Conservation (phyloP, 2,797 vertebrate genomes). For the Poeciliopsis infans region DNA sequence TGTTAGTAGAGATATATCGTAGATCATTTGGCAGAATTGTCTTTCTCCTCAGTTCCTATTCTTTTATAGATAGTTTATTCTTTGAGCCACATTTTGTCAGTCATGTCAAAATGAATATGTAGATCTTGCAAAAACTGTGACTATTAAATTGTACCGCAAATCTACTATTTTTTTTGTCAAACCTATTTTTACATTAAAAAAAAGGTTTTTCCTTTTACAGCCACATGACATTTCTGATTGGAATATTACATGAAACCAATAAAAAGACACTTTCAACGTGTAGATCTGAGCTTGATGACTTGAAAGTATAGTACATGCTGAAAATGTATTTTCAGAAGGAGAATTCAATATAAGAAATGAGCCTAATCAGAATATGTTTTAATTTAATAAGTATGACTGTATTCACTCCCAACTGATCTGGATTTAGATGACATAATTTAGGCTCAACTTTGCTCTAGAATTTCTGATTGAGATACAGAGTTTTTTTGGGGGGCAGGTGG, state of each 20-base stretch:
- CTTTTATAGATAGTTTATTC: background rate
- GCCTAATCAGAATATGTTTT: background rate
- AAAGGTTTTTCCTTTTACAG: background rate
- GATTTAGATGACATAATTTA: no score
- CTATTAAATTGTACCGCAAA: background rate
- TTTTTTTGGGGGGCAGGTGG: background rate
- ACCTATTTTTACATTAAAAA: background rate
- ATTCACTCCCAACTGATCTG: background rate
- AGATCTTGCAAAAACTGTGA: background rate
- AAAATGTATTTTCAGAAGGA: background rate
- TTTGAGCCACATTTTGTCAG: background rate
- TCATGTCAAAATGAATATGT: background rate
- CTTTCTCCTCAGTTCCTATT: background rate
- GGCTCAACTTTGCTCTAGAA: background rate
- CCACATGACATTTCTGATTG: background rate
- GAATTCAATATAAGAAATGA: background rate
- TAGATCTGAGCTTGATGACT: background rate
- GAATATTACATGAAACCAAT: background rate
- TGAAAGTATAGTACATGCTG: background rate
- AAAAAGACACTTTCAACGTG: background rate
- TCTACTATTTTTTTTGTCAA: background rate
- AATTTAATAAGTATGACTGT: background rate
- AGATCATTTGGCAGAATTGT: background rate
- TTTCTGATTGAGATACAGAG: background rate
- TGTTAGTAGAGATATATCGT: slow-evolving; percentile 19